Base-by-base conservation (phyloP, 1,140 invertebrate species). In the Drusus annulatus region DNA sequence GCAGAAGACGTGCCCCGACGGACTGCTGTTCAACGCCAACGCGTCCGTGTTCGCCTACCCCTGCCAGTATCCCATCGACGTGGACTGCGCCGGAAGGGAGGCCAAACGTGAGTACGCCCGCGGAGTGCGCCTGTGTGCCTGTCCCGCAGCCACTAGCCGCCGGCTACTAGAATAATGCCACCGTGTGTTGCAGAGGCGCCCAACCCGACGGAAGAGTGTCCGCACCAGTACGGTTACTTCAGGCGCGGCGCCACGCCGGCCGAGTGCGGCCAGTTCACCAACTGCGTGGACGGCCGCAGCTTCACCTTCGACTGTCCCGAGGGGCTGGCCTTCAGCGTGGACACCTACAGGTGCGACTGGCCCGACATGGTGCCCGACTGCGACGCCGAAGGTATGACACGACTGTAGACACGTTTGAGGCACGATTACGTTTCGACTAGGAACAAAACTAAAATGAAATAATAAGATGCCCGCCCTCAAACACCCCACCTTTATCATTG, bases 171-270 rank as follows among this genome's bases (percentile, higher is more conserved):
- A 28, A 2, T 28, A 6, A 28, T 3, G 3, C 31, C 31, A 4
- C 31, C 31, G 0, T 36, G 3, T 36, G 31, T 80, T 84, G 0
- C 84, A 88, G 89, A 90, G 82, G 85, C 87, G 8, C 80, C 88
- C 5, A 91, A 94, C 81, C 91, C 95, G 0, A 95, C 94, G 0
- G 92, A 93, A 0, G 93, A 95, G 6, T 97, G 96, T 85, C 96
- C 96, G 0, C 94, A 96, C 85, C 94, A 95, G 84, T 97, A 94
- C 84, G 96, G 96, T 0, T 94, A 96, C 84, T 97, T 94, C 88
- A 92, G 93, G 81, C 86, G 94, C 68, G 93, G 94, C 1, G 86
- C 86, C 4, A 94, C 96, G 84, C 84, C 89, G 5, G 85, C 88
- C 0, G 92, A 96, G 84, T 98, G 96, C 85, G 95, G 95, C 13